phyloP scores from a whole-genome alignment of 2,888 invertebrate species.

The Morpho achilles region DNA sequence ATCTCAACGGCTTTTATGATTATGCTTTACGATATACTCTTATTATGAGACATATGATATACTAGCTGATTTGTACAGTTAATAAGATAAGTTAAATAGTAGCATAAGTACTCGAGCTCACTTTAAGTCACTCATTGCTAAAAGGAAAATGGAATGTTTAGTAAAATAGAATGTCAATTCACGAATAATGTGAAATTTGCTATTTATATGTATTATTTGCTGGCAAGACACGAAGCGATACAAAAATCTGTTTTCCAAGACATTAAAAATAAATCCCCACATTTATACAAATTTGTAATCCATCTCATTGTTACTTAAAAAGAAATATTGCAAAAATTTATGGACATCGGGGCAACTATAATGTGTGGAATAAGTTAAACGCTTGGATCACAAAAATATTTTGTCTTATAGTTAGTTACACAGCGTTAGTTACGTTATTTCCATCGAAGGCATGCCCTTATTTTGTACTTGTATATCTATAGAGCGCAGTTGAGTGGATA shows the following conservation, averaged over 20 bases:
- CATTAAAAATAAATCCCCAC: slow-evolving; percentile 4
- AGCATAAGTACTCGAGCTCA: slow-evolving; percentile 73
- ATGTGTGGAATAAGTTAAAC: neutral
- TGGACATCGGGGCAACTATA: too few species aligned
- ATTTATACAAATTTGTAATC: too few species aligned
- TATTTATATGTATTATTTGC: slow-evolving; percentile 23
- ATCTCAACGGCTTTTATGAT: slow-evolving; percentile 23
- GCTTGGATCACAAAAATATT: neutral
- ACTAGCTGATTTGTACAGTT: slow-evolving; percentile 44
- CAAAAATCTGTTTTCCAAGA: slow-evolving; percentile 28
- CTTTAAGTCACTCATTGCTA: slow-evolving; percentile 72
- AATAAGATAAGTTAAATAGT: slow-evolving; percentile 34
- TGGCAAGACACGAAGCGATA: slow-evolving; percentile 45
- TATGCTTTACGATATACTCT: slow-evolving; percentile 28
- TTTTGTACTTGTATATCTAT: slow-evolving; percentile 67
- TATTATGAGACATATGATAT: slow-evolving; percentile 25
- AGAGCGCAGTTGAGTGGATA: slow-evolving; percentile 54
- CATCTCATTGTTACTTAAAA: too few species aligned
- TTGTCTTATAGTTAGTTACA: slow-evolving; percentile 11
- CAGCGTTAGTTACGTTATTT: slow-evolving; percentile 46
- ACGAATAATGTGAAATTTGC: slow-evolving; percentile 33
- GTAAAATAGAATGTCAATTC: slow-evolving; percentile 45
- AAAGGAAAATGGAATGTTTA: slow-evolving; percentile 66
- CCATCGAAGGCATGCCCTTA: slow-evolving; percentile 60
- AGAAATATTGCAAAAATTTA: too few species aligned